Percentiles rank a stretch among this genome's conserved stretches.
These are phyloP conservation scores for Leptopilina drosophilae DNA, from an alignment of 2,888 invertebrate genomes.

Conservation along the genomic window DNA sequence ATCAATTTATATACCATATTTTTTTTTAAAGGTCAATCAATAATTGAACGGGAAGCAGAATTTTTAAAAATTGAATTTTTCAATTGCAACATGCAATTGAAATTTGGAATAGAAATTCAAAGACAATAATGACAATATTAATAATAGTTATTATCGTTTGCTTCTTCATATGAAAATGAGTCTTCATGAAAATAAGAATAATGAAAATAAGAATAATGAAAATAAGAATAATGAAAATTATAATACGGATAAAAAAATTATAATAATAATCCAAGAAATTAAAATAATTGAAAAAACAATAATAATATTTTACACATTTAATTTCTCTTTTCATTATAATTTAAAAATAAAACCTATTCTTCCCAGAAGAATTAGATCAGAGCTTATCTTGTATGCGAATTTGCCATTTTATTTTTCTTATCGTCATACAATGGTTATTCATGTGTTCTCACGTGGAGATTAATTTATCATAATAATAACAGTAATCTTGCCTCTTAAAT, in stretches of 20 bases:
- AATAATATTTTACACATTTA: too few relatives aligned
- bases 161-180: too few relatives aligned
- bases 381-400: neutral
- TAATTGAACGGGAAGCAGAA: neutral
- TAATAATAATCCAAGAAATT: neutral
- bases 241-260: too few relatives aligned
- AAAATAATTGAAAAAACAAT: neutral
- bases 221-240: too few relatives aligned
- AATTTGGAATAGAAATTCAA: too few relatives aligned
- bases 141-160: too few relatives aligned
- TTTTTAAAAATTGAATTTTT: neutral
- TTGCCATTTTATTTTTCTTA: neutral
- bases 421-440: neutral
- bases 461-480: neutral
- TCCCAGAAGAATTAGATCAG: constrained; percentile 21
- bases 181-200: too few relatives aligned
- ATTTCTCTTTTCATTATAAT: neutral
- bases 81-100: too few relatives aligned
- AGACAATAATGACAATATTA: too few relatives aligned
- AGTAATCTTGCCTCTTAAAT: neutral
- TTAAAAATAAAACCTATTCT: neutral
- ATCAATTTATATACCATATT: neutral
- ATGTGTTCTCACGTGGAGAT: neutral
- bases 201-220: too few relatives aligned
- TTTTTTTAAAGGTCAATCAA: neutral